Conservation (phyloP, 1,140 invertebrate species). For the Conopomorpha cramerella region DNA sequence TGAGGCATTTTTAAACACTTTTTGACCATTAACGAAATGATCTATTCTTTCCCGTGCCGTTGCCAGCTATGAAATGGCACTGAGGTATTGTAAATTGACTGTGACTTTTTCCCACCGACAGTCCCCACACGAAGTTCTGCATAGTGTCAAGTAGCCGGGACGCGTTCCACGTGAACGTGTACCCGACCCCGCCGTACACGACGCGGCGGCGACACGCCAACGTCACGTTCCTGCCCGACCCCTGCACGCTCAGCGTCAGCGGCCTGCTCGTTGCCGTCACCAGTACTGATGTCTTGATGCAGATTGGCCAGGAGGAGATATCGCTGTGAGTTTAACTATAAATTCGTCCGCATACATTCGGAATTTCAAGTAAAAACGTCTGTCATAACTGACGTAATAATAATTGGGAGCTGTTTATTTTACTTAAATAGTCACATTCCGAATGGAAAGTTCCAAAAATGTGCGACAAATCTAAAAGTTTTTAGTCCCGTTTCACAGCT, state of each 20-base stretch:
- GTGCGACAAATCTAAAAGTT: too few relatives aligned
- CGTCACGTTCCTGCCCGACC: slow-evolving; percentile 75
- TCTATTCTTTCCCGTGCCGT: neutral
- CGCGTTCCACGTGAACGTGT: slow-evolving; percentile 75
- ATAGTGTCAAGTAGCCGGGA: slow-evolving; percentile 79
- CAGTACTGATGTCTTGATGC: slow-evolving; percentile 81
- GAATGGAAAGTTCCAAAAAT: too few relatives aligned
- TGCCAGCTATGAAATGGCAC: slow-evolving; percentile 2
- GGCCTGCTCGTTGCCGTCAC: slow-evolving; percentile 79
- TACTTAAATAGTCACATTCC: too few relatives aligned
- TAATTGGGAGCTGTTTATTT: too few relatives aligned
- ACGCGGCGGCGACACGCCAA: slow-evolving; percentile 61
- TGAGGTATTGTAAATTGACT: slow-evolving; percentile 1
- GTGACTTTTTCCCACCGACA: slow-evolving; percentile 65
- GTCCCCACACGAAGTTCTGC: slow-evolving; percentile 70
- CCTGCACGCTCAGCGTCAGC: slow-evolving; percentile 75
- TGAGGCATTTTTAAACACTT: neutral
- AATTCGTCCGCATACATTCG: too few relatives aligned
- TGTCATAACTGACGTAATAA: too few relatives aligned
- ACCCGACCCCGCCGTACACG: slow-evolving; percentile 77
- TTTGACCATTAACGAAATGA: neutral
- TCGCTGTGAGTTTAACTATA: slow-evolving; percentile 68
- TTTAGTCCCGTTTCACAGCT: too few relatives aligned
- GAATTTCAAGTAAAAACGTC: too few relatives aligned
- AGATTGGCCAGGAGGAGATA: slow-evolving; percentile 79